A percentile compares a stretch with the other conserved stretches of the same genome.
Conservation (phyloP, 2,113 vertebrate genomes). For the Desmodus rotundus region DNA sequence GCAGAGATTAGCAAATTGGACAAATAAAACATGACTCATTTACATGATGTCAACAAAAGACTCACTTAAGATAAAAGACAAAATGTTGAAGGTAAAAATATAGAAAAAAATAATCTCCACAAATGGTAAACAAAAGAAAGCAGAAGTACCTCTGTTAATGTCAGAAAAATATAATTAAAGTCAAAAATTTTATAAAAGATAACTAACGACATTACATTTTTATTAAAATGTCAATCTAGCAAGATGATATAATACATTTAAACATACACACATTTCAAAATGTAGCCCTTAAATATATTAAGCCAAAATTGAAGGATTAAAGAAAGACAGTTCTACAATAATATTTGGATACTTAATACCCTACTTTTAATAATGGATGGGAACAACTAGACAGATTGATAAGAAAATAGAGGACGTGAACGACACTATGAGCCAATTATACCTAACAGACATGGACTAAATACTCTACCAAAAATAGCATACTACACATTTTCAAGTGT, state of each 20-base stretch:
- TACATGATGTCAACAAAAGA: not conserved
- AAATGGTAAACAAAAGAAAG: not conserved
- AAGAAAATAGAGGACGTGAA: not conserved
- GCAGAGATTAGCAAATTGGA: not conserved
- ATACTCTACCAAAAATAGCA: not conserved
- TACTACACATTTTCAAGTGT: not conserved
- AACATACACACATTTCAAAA: not conserved
- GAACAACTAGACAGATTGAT: not conserved
- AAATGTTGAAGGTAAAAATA: not conserved
- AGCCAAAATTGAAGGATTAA: not conserved
- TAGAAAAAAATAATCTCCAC: not conserved
- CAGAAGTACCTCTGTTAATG: not conserved
- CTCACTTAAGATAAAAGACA: not conserved
- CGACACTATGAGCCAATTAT: not conserved
- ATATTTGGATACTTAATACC: not conserved
- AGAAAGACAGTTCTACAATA: not conserved
- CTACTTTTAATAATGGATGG: not conserved
- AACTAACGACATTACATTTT: not conserved
- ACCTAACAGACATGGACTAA: not conserved
- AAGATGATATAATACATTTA: not conserved
- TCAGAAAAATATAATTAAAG: not conserved
- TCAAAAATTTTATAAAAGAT: not conserved
- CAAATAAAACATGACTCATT: not conserved
- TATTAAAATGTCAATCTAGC: not conserved
- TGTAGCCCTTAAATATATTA: not conserved